Conservation (phyloP, 2,113 vertebrate genomes). For the Spilogale gracilis region DNA sequence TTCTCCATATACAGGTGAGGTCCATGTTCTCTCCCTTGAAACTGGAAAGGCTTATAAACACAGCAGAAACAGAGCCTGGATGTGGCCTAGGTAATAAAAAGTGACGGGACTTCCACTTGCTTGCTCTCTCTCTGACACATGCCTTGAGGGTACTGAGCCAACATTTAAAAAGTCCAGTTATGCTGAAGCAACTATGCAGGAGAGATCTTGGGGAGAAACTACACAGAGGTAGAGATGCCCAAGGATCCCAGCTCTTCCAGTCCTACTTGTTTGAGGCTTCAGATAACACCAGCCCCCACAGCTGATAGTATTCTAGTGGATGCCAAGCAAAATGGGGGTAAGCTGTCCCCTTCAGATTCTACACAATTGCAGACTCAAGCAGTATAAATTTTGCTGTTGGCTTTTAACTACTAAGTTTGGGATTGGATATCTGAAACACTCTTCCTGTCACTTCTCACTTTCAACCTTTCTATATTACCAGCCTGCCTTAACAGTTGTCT, state of each 20-base stretch:
- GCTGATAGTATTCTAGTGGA: neutral
- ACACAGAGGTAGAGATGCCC: neutral
- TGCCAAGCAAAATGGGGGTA: neutral
- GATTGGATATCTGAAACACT: neutral
- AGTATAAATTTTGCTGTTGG: neutral
- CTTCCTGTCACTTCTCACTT: neutral
- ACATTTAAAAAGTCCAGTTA: neutral
- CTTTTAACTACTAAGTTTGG: neutral
- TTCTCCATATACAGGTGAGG: neutral
- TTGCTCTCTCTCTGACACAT: neutral
- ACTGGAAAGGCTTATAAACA: neutral
- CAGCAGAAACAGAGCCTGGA: neutral
- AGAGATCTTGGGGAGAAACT: neutral
- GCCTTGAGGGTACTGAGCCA: neutral
- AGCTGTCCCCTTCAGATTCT: neutral
- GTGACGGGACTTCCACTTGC: neutral
- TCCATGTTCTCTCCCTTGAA: neutral
- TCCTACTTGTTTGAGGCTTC: neutral
- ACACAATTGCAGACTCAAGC: neutral
- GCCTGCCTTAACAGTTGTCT: neutral
- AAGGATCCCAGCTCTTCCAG: neutral
- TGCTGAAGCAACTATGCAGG: neutral
- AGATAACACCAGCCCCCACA: neutral
- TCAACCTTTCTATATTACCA: neutral
- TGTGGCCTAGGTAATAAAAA: neutral